phyloP scores from a whole-genome alignment of 1,140 invertebrate species.

The Aphelinus atriplicis region DNA sequence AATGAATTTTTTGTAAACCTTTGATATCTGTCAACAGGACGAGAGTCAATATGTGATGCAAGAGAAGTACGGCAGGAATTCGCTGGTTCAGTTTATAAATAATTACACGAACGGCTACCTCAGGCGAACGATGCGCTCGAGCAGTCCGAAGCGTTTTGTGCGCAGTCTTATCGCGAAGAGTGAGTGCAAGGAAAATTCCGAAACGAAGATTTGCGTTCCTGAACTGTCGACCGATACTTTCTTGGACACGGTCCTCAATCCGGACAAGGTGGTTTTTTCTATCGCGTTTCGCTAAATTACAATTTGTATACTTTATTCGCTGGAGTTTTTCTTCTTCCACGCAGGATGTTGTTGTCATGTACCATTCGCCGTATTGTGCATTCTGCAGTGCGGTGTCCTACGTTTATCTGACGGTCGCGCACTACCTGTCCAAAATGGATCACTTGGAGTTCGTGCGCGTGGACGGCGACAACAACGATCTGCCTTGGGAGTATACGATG shows the following conservation, averaged over 20 bases:
- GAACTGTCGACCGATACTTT: constrained; percentile 71
- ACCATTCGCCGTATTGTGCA: constrained; percentile 76
- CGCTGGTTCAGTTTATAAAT: constrained; percentile 72
- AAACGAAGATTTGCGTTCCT: constrained; percentile 62
- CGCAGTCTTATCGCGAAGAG: constrained; percentile 47
- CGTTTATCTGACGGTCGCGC: constrained; percentile 73
- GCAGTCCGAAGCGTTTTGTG: constrained; percentile 47
- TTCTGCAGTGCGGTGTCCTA: constrained; percentile 77
- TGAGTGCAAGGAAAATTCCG: constrained; percentile 44
- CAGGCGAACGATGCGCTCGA: constrained; percentile 65
- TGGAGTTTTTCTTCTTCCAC: not conserved
- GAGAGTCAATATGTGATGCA: constrained; percentile 76
- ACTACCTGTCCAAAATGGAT: constrained; percentile 69
- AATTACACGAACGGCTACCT: constrained; percentile 72
- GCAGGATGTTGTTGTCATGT: constrained; percentile 78
- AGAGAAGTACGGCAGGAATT: constrained; percentile 67
- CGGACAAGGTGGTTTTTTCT: constrained; percentile 47
- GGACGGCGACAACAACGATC: constrained; percentile 82
- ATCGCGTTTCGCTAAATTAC: too few relatives aligned
- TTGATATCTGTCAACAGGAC: constrained; percentile 66
- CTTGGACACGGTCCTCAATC: constrained; percentile 62
- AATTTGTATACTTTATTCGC: too few relatives aligned
- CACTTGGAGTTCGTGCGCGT: constrained; percentile 74
- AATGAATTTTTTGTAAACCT: too few relatives aligned
- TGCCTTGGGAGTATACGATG: constrained; percentile 84